These are phyloP conservation scores for Prosopocoilus inquinatus DNA, from an alignment of 2,888 invertebrate species.

Conservation along the genomic window DNA sequence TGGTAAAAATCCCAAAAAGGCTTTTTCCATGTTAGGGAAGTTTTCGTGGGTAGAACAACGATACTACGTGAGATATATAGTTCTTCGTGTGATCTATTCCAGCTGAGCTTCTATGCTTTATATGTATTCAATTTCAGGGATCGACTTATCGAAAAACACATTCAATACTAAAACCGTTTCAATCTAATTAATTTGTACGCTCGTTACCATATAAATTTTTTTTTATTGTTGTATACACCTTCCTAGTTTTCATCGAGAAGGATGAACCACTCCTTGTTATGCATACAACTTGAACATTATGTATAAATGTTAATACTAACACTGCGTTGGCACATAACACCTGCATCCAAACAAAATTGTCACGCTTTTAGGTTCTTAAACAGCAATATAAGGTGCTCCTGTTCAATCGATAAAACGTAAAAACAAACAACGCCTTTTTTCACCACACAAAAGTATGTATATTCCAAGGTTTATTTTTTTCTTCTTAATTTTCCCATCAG, in stretches of 20 bases:
- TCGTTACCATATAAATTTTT: conserved; percentile 1
- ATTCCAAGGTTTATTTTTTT: too few species aligned
- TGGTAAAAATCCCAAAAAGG: conserved; percentile 3
- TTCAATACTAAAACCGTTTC: conserved; percentile 4
- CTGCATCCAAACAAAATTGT: conserved; percentile 10
- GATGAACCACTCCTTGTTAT: conserved; percentile 2
- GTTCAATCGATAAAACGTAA: too few species aligned
- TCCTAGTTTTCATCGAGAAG: neutral
- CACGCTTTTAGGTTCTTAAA: conserved; percentile 6
- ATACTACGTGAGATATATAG: conserved; percentile 1
- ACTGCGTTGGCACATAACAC: conserved; percentile 1
- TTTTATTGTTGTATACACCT: neutral
- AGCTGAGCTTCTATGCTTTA: neutral
- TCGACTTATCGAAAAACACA: conserved; percentile 3
- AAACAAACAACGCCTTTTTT: too few species aligned
- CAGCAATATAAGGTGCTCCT: neutral
- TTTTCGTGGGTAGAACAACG: conserved; percentile 5
- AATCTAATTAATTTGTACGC: conserved; percentile 6
- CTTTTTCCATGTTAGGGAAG: conserved; percentile 2
- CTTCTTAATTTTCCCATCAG: too few species aligned
- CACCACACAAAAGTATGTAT: too few species aligned
- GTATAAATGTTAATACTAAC: conserved; percentile 2
- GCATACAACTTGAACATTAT: neutral
- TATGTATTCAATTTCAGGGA: neutral
- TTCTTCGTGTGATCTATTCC: neutral